Percentiles rank a stretch among this genome's conserved stretches.
Evolutionary conservation across 2,888 invertebrate genomes (phyloP).

Genomic region (Hirtodrosophila trivittata): DNA sequence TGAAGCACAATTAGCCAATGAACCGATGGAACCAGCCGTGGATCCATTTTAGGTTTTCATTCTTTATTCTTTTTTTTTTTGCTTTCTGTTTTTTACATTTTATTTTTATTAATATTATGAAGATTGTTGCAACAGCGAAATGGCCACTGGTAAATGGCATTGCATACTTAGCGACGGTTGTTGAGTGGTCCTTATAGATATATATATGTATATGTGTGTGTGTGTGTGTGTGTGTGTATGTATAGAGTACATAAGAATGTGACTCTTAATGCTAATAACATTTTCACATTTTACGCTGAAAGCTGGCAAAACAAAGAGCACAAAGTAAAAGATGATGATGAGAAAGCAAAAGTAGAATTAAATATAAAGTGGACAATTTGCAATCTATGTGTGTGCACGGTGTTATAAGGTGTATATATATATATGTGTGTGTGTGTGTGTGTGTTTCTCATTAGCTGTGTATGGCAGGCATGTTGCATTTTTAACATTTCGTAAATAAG

Average conservation of each 20-base stretch:
- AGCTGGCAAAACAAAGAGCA: constrained; percentile 23
- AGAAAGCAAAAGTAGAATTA: constrained; percentile 16
- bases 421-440: constrained; percentile 1
- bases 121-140: constrained; percentile 32
- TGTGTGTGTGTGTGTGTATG: constrained; percentile 3
- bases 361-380: constrained; percentile 29
- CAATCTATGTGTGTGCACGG: constrained; percentile 19
- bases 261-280: constrained; percentile 61
- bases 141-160: constrained; percentile 48
- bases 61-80: neutral
- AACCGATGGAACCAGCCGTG: too few species aligned
- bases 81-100: neutral
- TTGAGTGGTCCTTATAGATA: constrained; percentile 18
- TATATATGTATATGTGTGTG: constrained; percentile 1
- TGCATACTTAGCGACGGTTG: constrained; percentile 55
- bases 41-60: too few species aligned
- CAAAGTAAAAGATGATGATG: constrained; percentile 12
- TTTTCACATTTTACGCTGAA: constrained; percentile 55
- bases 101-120: constrained; percentile 30
- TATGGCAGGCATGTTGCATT: constrained; percentile 69
- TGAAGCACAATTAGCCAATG: too few species aligned
- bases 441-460: constrained; percentile 61
- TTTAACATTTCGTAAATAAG: constrained; percentile 68
- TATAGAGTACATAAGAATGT: constrained; percentile 17
- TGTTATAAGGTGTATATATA: too few species aligned